phyloP scores from a whole-genome alignment of 2,113 vertebrate genomes.

The Syrrhaptes paradoxus region DNA sequence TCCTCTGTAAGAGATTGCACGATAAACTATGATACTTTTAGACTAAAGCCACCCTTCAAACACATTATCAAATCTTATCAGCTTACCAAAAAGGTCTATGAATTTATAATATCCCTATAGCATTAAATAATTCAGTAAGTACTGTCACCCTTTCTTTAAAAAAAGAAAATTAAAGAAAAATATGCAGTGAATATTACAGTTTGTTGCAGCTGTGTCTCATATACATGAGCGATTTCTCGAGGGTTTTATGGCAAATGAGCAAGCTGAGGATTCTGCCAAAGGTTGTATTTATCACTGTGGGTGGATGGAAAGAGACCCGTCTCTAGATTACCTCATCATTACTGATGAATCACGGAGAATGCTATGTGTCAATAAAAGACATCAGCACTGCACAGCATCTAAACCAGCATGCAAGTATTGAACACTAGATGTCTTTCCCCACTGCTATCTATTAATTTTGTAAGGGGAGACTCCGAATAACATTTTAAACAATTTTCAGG shows the following conservation, averaged over 20 bases:
- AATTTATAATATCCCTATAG: background rate
- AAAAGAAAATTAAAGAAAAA: background rate
- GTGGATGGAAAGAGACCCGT: background rate
- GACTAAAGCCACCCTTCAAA: background rate
- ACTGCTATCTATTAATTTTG: background rate
- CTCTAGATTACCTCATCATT: background rate
- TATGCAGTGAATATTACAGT: background rate
- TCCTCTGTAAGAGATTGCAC: background rate
- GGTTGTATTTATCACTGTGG: background rate
- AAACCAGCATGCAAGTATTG: background rate
- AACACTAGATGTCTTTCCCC: background rate
- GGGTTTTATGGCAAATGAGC: slow-evolving; percentile 34
- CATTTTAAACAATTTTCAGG: background rate
- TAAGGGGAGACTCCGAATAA: background rate
- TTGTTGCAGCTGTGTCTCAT: slow-evolving; percentile 1
- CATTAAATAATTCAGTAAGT: slow-evolving; percentile 14
- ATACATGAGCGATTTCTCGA: background rate
- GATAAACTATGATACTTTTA: background rate
- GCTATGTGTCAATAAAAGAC: background rate
- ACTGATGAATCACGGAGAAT: background rate
- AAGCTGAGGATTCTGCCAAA: slow-evolving; percentile 44
- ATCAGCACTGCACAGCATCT: background rate
- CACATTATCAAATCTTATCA: background rate
- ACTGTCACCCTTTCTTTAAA: background rate
- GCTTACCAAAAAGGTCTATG: background rate